A percentile compares a stretch with the other conserved stretches of the same genome.
These are phyloP conservation scores for Podarcis cretensis DNA, from an alignment of 2,113 vertebrate genomes.

Conservation along the genomic window DNA sequence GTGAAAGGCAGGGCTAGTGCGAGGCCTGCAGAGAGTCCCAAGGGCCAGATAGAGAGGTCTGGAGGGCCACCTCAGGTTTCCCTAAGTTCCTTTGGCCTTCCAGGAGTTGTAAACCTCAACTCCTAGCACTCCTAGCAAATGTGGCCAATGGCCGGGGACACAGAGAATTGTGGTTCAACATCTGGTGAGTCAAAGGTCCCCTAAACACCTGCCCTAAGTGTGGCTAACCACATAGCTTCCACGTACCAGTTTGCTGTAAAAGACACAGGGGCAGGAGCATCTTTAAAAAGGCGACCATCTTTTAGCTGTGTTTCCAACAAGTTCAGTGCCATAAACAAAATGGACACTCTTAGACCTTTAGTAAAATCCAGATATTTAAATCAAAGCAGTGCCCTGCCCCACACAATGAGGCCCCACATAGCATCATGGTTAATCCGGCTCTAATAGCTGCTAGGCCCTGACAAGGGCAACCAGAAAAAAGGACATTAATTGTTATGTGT, in stretches of 20 bases:
- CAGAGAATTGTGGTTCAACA: no score
- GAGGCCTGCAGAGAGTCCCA: no score
- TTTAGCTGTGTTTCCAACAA: not conserved
- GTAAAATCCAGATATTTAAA: not conserved
- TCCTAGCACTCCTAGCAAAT: no score
- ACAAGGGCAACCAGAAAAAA: not conserved
- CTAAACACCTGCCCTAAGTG: not conserved
- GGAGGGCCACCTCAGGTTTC: no score
- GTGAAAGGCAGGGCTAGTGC: no score
- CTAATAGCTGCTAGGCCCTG: no score
- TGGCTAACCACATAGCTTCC: not conserved
- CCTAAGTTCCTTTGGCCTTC: no score
- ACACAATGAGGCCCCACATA: not conserved
- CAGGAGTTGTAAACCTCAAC: no score
- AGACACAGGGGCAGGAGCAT: no score
- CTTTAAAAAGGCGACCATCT: not conserved
- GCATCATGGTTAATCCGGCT: not conserved
- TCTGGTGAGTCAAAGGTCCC: no score
- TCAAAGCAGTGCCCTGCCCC: not conserved
- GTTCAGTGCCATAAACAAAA: not conserved
- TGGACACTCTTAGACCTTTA: not conserved
- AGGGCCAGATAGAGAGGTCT: no score
- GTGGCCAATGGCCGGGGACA: no score
- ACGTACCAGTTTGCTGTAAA: not conserved
- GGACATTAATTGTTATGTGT: not conserved